Base-by-base conservation (phyloP, 2,113 vertebrate genomes). In the Erpornis zantholeuca region DNA sequence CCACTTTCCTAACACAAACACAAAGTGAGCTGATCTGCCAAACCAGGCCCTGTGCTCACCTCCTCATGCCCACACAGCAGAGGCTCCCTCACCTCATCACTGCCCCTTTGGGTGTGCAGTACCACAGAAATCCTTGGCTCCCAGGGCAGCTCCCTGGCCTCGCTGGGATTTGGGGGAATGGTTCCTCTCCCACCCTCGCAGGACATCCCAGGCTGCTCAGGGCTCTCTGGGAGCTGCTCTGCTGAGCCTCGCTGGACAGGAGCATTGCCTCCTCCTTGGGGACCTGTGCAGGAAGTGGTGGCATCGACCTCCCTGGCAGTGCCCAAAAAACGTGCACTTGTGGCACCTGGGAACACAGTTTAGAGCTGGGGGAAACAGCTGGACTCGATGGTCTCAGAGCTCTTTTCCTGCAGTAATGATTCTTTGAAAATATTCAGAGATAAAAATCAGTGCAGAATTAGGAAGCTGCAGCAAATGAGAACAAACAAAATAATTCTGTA, bases 81-180 rank as follows among this genome's bases (percentile, higher is more conserved):
- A 0, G 0, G 54, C 3, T 60, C 31, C 27, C 66, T 69, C 61
- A 35, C 33, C n/a, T 15, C 59, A 35, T 6, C 40, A 1, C 72
- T 68, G 86, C 33, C 54, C 18, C 1, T 33, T 6, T 12, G 50
- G n/a, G 44, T 22, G 54, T 33, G 53, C 36, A 21, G 6, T 4
- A 13, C n/a, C 35, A 19, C 24, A 38, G 42, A 66, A 60, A 36
- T 56, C 29, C 29, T 47, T 12, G 76, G 42, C 60, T 83, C 60
- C 38, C 23, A 11, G 2, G 17, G 3, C 20, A 50, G 16, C 33
- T 70, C 1, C 4, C 18, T 65, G 15, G 14, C 52, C 28, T 50
- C 1, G 3, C 23, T 6, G 45, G 60, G 11, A 20, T 63, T 40
- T 19, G 77, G 38, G 38, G 13, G 45, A 45, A 13, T 3, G 44